Evolutionary conservation across 2,797 vertebrate species (phyloP).

Genomic region (Halcyon chelicuti): DNA sequence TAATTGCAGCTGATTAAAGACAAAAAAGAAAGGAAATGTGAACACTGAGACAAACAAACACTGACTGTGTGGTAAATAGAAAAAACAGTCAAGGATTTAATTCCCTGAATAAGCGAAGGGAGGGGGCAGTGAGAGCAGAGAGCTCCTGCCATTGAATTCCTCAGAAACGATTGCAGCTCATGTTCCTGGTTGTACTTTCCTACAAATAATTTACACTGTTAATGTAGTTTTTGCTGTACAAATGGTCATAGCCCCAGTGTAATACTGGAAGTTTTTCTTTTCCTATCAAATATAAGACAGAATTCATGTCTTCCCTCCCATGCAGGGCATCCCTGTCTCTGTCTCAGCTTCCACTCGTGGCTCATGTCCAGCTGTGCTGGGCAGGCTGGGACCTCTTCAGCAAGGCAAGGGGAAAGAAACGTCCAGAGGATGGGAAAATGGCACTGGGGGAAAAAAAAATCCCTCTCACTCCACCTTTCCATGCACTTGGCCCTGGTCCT

Average conservation of each 20-base stretch:
- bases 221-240: constrained; percentile 49
- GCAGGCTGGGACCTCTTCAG: neutral
- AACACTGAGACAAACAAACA: constrained; percentile 66
- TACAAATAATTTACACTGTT: constrained; percentile 47
- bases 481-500: neutral
- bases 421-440: neutral
- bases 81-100: constrained; percentile 69
- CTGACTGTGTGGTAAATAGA: constrained; percentile 72
- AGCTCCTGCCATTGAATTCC: constrained; percentile 48
- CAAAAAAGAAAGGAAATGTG: constrained; percentile 69
- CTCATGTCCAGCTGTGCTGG: neutral
- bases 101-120: constrained; percentile 56
- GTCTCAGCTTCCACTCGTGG: neutral
- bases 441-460: neutral
- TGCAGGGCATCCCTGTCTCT: neutral
- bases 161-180: constrained; percentile 14
- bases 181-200: constrained; percentile 41
- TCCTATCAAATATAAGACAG: neutral
- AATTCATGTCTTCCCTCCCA: neutral
- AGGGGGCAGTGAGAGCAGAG: constrained; percentile 35
- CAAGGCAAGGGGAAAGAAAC: neutral
- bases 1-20: constrained; percentile 77
- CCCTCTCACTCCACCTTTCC: neutral
- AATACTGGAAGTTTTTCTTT: constrained; percentile 12
- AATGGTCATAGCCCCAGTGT: neutral